Conservation (phyloP, 2,113 vertebrate species). For the Condylura cristata region DNA sequence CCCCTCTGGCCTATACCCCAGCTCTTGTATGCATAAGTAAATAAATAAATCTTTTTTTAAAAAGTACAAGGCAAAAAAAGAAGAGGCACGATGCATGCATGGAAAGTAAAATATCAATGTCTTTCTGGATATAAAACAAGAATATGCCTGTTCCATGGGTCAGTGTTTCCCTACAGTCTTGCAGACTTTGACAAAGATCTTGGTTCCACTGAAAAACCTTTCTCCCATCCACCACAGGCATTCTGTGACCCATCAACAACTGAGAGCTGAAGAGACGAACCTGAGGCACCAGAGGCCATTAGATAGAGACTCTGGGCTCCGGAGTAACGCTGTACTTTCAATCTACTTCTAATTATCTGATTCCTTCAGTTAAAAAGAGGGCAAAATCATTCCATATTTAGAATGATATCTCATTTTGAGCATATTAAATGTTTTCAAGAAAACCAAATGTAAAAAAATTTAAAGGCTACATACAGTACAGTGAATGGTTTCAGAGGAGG, state of each 20-base stretch:
- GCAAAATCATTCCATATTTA: conserved; percentile 29
- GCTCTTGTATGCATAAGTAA: too few relatives aligned
- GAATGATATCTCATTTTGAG: neutral
- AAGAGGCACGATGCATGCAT: neutral
- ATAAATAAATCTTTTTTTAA: too few relatives aligned
- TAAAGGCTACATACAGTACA: neutral
- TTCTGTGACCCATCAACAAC: neutral
- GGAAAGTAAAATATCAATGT: neutral
- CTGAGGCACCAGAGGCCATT: neutral
- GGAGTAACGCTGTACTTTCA: neutral
- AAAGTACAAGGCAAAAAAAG: neutral
- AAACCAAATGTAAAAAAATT: conserved; percentile 17
- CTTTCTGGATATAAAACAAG: neutral
- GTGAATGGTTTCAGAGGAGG: neutral
- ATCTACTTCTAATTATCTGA: conserved; percentile 22
- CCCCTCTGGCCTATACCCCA: too few relatives aligned
- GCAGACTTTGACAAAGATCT: neutral
- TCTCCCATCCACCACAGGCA: neutral
- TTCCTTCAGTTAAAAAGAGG: conserved; percentile 8
- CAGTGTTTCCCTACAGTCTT: neutral
- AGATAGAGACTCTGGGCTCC: neutral
- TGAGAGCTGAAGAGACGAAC: neutral
- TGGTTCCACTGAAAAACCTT: neutral
- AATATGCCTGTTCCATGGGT: neutral
- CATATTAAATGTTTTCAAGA: neutral